Percentiles rank a stretch among this genome's conserved stretches.
Evolutionary conservation across 1,140 invertebrate species (phyloP).

Genomic region (Adoxophyes honmai): DNA sequence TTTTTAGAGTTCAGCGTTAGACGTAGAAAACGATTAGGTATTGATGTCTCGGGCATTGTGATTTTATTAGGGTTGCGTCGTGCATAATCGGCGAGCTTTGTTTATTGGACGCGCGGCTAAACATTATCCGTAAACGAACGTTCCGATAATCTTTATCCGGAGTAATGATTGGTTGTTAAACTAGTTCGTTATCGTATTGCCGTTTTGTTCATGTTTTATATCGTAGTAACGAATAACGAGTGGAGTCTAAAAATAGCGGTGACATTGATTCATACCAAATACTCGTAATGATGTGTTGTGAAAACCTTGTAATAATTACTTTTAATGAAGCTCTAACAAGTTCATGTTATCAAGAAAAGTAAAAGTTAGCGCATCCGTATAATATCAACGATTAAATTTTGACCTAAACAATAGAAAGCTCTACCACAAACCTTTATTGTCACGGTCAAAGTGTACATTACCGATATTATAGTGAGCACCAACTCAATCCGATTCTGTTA

Average conservation of each 20-base stretch:
- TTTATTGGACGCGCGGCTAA: slow-evolving; percentile 11
- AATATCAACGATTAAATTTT: no score
- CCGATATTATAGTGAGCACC: not conserved
- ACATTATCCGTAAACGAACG: not conserved
- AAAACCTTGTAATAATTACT: no score
- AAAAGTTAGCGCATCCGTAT: no score
- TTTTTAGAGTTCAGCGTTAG: slow-evolving; percentile 67
- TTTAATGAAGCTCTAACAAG: no score
- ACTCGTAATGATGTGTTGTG: no score
- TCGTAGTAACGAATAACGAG: no score
- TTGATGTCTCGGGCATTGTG: slow-evolving; percentile 27
- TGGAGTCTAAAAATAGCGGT: no score
- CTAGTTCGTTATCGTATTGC: not conserved
- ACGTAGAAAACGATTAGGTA: slow-evolving; percentile 38
- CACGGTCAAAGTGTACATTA: not conserved
- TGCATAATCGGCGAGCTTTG: slow-evolving; percentile 10
- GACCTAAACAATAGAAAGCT: not conserved
- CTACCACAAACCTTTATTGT: not conserved
- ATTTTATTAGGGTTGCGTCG: slow-evolving; percentile 37
- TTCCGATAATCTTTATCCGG: not conserved
- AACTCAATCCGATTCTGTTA: not conserved
- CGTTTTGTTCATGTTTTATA: not conserved
- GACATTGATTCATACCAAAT: no score
- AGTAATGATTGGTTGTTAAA: not conserved
- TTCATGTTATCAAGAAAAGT: no score